Percentiles rank a stretch among this genome's conserved stretches.
Evolutionary conservation across 2,888 invertebrate species (phyloP).

Genomic region (Malacosoma neustria): DNA sequence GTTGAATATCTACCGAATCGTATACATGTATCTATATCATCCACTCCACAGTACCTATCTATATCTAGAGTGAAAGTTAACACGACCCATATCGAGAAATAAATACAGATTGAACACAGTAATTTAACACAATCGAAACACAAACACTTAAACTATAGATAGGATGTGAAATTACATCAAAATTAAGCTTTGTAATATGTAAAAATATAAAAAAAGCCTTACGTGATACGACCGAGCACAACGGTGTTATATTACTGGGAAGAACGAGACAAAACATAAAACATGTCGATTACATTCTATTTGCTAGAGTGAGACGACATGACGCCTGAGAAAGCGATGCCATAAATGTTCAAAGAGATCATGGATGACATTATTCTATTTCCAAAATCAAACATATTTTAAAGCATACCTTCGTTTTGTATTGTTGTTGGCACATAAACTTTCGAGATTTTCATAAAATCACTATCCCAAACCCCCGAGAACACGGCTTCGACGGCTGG

Average conservation of each 20-base stretch:
- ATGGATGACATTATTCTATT: constrained; percentile 40
- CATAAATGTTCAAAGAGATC: constrained; percentile 66
- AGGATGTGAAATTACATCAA: constrained; percentile 35
- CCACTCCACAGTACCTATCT: constrained; percentile 58
- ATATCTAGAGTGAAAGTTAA: constrained; percentile 73
- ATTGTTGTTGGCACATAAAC: constrained; percentile 69
- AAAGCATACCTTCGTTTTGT: constrained; percentile 62
- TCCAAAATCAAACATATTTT: constrained; percentile 27
- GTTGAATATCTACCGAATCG: constrained; percentile 64
- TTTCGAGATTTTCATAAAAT: constrained; percentile 62
- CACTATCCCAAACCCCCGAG: constrained; percentile 71
- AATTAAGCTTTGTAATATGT: constrained; percentile 43
- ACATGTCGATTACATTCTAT: constrained; percentile 50
- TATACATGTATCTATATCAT: constrained; percentile 53
- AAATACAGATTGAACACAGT: constrained; percentile 21
- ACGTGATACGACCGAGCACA: constrained; percentile 75
- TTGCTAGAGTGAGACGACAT: constrained; percentile 54
- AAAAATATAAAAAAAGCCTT: constrained; percentile 70
- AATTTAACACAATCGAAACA: constrained; percentile 29
- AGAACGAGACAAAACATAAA: constrained; percentile 60
- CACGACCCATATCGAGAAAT: constrained; percentile 55
- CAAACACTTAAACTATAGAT: constrained; percentile 30
- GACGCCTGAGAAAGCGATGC: constrained; percentile 70
- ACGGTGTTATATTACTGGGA: constrained; percentile 75
- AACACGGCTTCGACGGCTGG: constrained; percentile 74